Evolutionary conservation across 2,797 vertebrate genomes (phyloP).

Genomic region (Eidolon dupreanum): DNA sequence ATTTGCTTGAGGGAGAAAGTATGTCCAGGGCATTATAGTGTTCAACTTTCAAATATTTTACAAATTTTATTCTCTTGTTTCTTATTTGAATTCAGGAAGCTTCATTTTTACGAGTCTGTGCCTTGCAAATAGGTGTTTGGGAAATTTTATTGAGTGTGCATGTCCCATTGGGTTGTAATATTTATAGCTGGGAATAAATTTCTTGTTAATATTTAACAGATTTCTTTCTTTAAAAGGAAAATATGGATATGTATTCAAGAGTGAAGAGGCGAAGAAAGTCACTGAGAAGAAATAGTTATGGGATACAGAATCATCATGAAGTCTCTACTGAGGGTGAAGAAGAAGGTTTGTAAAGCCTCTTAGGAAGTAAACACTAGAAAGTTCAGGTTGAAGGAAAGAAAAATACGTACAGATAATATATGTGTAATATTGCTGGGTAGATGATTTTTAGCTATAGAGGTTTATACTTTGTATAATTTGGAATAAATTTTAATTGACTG

Average conservation of each 20-base stretch:
- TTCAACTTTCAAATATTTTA: slow-evolving; percentile 1
- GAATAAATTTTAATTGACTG: slow-evolving; percentile 27
- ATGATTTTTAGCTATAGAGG: slow-evolving; percentile 26
- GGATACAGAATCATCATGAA: slow-evolving; percentile 96
- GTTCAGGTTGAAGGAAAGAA: slow-evolving; percentile 12
- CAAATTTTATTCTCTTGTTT: background rate
- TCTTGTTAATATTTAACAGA: slow-evolving; percentile 51
- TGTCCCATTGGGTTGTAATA: slow-evolving; percentile 11
- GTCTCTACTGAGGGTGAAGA: slow-evolving; percentile 95
- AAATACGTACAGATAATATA: background rate
- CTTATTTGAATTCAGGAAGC: slow-evolving; percentile 37
- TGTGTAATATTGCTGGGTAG: background rate
- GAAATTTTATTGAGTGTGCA: slow-evolving; percentile 13
- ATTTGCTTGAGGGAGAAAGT: slow-evolving; percentile 23
- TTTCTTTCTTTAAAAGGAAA: slow-evolving; percentile 91
- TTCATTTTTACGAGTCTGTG: background rate
- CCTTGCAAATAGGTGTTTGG: background rate
- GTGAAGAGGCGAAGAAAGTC: slow-evolving; percentile 97
- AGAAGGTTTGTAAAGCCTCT: slow-evolving; percentile 90
- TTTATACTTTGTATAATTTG: background rate
- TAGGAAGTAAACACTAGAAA: slow-evolving; percentile 25
- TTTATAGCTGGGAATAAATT: slow-evolving; percentile 50
- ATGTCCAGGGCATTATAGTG: background rate
- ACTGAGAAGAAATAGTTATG: slow-evolving; percentile 94
- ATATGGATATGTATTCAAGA: slow-evolving; percentile 99